These are phyloP conservation scores for Ornithoptera alexandrae DNA, from an alignment of 2,888 invertebrate genomes.

Conservation along the genomic window DNA sequence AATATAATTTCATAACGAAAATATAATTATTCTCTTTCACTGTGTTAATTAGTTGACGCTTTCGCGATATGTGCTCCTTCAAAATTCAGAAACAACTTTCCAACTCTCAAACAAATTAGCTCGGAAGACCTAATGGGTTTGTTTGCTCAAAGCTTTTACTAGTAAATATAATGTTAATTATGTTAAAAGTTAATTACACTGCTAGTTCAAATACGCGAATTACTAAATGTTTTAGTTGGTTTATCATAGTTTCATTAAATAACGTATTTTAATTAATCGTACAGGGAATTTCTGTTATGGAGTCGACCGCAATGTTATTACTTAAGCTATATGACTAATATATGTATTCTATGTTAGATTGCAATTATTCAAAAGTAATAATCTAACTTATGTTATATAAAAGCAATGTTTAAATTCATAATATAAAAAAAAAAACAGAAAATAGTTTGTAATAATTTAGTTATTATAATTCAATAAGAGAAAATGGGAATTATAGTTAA, in stretches of 20 bases:
- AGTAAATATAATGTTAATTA: slow-evolving; percentile 8
- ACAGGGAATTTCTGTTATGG: not conserved
- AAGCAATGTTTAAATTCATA: too few species aligned
- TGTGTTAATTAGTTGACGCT: slow-evolving; percentile 24
- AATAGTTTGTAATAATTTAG: too few species aligned
- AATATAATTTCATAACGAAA: slow-evolving; percentile 4
- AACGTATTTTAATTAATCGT: not conserved
- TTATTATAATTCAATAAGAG: too few species aligned
- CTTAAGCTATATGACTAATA: not conserved
- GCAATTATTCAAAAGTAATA: too few species aligned
- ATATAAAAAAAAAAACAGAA: too few species aligned
- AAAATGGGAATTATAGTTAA: too few species aligned
- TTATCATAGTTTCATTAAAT: not conserved
- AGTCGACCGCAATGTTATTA: not conserved
- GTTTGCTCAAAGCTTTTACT: slow-evolving; percentile 7
- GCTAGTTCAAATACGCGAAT: not conserved
- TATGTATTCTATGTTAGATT: too few species aligned
- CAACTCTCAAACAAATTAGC: slow-evolving; percentile 21
- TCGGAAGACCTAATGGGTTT: slow-evolving; percentile 4
- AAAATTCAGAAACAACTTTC: slow-evolving; percentile 23
- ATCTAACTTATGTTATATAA: too few species aligned
- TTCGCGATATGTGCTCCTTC: slow-evolving; percentile 18
- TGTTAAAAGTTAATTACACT: not conserved
- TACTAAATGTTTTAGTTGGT: not conserved
- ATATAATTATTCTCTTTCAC: slow-evolving; percentile 17